A percentile compares a stretch with the other conserved stretches of the same genome.
These are phyloP conservation scores for Eurosta solidaginis DNA, from an alignment of 1,140 invertebrate species.

Conservation along the genomic window DNA sequence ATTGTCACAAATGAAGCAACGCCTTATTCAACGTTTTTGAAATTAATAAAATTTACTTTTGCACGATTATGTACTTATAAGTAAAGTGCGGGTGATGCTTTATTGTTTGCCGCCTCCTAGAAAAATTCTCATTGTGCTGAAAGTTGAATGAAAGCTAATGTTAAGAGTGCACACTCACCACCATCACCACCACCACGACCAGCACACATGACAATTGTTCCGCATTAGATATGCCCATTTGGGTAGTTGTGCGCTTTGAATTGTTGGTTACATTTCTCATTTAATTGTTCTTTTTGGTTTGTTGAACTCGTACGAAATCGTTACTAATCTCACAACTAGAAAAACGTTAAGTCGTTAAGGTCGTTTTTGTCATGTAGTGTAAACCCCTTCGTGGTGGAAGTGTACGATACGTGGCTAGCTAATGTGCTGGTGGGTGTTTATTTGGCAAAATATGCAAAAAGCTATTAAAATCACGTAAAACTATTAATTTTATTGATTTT, in stretches of 20 bases:
- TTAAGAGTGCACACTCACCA: too few relatives aligned
- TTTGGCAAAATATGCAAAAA: background rate
- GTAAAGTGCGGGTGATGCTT: too few relatives aligned
- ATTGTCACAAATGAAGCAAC: constrained; percentile 12
- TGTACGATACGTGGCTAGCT: background rate
- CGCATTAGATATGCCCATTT: constrained; percentile 28
- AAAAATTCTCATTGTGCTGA: background rate
- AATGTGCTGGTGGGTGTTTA: background rate
- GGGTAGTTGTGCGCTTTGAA: constrained; percentile 12
- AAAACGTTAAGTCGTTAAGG: background rate
- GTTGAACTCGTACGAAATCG: constrained; percentile 17
- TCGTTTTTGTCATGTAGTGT: background rate
- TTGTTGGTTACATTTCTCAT: background rate
- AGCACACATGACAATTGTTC: constrained; percentile 5
- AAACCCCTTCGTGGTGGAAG: background rate
- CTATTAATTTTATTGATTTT: background rate
- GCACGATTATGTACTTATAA: too few relatives aligned
- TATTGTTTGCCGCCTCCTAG: too few relatives aligned
- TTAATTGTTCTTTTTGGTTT: constrained; percentile 11
- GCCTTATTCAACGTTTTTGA: background rate
- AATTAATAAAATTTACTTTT: too few relatives aligned
- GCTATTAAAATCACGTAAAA: constrained; percentile 9
- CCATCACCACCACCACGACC: too few relatives aligned
- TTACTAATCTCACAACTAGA: constrained; percentile 10
- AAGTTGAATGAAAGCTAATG: background rate